Evolutionary conservation across 2,888 invertebrate species (phyloP), one percentile per base, ranked within the genome.

Genomic region (Eupeodes latifasciatus): DNA sequence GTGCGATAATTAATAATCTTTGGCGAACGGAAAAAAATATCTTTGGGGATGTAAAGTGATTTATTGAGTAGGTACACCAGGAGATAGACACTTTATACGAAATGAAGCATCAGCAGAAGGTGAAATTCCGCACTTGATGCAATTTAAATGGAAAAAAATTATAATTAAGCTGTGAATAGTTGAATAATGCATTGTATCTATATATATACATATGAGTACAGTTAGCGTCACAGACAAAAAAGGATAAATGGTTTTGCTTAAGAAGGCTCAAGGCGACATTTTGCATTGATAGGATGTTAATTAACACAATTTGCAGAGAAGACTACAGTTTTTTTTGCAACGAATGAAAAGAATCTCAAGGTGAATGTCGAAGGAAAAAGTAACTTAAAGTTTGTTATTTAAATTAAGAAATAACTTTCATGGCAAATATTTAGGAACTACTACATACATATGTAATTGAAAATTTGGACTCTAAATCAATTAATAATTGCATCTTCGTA

Each of bases 1-100:
- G 57, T 7, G 57, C 62, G 79, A 88, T 88, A 88, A 88, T 88
- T 88, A 85, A 88, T 88, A 88, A 81, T 85, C 85, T 51, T 78
- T 40, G 66, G 49, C 16, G 40, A 67, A 69, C 44, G 53, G 11
- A 34, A 49, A n/a, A 62, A 49, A n/a, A 62, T 59, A 75, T 66
- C 59, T 59, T 47, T 51, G 64, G 59, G 72, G 62, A 71, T 77
- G 77, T 55, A 87, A 81, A 81, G 84, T 84, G 84, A 87, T 87
- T 83, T 83, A 87, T 84, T 83, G 61, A 80, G 75, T 12, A 74
- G 61, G 77, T 81, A 77, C 10, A 74, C 47, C 11, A 66, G 27
- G 27, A 27, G 85, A 85, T 77, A 66, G 84, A 75, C 49, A 53
- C 40, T 2, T 12, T 27, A 16, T 5, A 5, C 4, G 44, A 2